Conservation (phyloP, 2,113 vertebrate species). For the Lota lota region DNA sequence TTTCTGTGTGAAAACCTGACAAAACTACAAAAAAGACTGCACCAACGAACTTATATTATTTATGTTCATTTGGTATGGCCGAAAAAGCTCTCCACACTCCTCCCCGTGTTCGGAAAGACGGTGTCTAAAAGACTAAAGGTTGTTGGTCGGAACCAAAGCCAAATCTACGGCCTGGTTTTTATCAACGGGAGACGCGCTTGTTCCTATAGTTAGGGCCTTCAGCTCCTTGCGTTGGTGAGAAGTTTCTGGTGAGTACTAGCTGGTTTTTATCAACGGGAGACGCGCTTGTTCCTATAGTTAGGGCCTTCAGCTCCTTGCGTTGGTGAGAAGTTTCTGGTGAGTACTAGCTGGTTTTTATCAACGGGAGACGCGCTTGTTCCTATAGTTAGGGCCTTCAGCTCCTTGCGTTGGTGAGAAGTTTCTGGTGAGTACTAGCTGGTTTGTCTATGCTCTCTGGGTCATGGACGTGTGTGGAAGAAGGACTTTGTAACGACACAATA, state of each 20-base stretch:
- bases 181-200: neutral
- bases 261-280: neutral
- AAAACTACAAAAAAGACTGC: neutral
- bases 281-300: neutral
- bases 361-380: neutral
- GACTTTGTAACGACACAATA: too few relatives aligned
- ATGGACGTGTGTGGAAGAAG: too few relatives aligned
- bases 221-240: neutral
- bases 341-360: neutral
- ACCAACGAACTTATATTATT: slow-evolving; percentile 1
- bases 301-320: neutral
- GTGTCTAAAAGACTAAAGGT: slow-evolving; percentile 1
- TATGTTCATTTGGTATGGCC: neutral
- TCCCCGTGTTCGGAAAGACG: slow-evolving; percentile 6
- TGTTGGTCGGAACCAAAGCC: neutral
- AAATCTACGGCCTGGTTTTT: neutral
- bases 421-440: too few relatives aligned
- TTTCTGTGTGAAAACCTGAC: neutral
- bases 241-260: too few relatives aligned
- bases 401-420: neutral
- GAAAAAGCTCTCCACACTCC: neutral
- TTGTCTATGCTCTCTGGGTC: too few relatives aligned
- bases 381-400: neutral
- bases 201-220: neutral
- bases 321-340: too few relatives aligned